These are phyloP conservation scores for Netelia fuscicornis DNA, from an alignment of 2,888 invertebrate species.

Conservation along the genomic window DNA sequence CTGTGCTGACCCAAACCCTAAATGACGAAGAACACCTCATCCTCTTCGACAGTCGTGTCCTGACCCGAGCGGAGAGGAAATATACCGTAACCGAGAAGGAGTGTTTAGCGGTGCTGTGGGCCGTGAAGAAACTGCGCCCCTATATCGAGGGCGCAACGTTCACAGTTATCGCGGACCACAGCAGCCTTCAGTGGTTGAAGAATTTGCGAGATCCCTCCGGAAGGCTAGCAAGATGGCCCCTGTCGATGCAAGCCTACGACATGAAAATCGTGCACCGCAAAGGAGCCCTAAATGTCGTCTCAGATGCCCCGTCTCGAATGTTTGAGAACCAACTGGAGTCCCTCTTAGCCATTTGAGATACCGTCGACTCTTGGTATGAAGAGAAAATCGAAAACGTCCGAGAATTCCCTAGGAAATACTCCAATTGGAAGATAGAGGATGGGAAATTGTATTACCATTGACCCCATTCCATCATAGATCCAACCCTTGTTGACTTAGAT, in stretches of 20 bases:
- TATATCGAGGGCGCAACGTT: not conserved
- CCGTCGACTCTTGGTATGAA: constrained; percentile 2
- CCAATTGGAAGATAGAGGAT: constrained; percentile 12
- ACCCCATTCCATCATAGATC: constrained; percentile 8
- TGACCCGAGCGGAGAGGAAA: not conserved
- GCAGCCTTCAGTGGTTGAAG: not conserved
- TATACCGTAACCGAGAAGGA: not conserved
- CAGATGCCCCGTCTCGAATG: constrained; percentile 11
- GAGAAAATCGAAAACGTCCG: not conserved
- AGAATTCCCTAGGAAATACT: constrained; percentile 23
- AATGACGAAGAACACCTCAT: not conserved
- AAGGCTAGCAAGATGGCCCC: not conserved
- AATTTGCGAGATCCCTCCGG: not conserved
- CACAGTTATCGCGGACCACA: not conserved
- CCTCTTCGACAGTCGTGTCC: not conserved
- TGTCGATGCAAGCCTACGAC: not conserved
- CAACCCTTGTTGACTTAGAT: not conserved
- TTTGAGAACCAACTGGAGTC: not conserved
- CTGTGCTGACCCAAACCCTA: not conserved
- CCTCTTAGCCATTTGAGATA: not conserved
- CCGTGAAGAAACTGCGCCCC: not conserved
- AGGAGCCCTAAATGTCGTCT: not conserved
- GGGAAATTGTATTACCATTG: constrained; percentile 4
- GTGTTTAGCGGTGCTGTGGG: not conserved
- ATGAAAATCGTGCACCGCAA: constrained; percentile 3